Evolutionary conservation across 2,113 vertebrate species (phyloP).

Genomic region (Toxostoma redivivum): DNA sequence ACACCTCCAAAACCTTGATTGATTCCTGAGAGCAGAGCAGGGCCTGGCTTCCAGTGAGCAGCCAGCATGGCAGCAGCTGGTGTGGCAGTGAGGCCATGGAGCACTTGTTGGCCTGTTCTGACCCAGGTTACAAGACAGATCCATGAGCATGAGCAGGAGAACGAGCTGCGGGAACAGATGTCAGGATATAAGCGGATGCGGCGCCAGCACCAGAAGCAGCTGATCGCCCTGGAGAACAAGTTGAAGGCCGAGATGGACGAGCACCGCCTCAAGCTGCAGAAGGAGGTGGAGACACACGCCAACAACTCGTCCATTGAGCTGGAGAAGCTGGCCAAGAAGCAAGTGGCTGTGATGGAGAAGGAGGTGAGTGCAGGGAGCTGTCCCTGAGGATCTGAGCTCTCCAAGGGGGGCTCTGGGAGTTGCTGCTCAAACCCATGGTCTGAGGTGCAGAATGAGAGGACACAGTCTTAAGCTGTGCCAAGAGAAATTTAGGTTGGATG

Average conservation of each 20-base stretch:
- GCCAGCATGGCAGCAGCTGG: fast-evolving
- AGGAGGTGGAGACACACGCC: constrained; percentile 98
- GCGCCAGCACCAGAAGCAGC: constrained; percentile 99
- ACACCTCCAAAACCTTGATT: background rate
- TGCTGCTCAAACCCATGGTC: background rate
- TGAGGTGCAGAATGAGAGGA: background rate
- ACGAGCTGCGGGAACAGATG: constrained; percentile 99
- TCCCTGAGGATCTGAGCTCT: background rate
- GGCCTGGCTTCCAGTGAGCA: background rate
- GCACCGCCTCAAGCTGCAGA: constrained; percentile 98
- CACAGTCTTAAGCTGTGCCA: background rate
- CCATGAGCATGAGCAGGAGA: constrained; percentile 99
- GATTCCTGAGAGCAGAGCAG: background rate
- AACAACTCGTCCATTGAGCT: constrained; percentile 99
- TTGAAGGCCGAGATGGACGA: constrained; percentile 99
- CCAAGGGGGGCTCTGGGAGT: background rate
- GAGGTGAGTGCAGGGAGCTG: constrained; percentile 77
- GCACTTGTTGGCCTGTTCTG: background rate
- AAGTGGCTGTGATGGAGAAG: constrained; percentile 91
- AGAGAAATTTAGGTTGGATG: background rate
- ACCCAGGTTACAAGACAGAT: constrained; percentile 97
- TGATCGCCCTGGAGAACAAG: constrained; percentile 99
- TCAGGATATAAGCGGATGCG: constrained; percentile 99
- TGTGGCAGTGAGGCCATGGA: background rate
- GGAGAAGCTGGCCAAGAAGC: constrained; percentile 99